Conservation (phyloP, 2,888 invertebrate genomes). For the Dolichomitus sp. region DNA sequence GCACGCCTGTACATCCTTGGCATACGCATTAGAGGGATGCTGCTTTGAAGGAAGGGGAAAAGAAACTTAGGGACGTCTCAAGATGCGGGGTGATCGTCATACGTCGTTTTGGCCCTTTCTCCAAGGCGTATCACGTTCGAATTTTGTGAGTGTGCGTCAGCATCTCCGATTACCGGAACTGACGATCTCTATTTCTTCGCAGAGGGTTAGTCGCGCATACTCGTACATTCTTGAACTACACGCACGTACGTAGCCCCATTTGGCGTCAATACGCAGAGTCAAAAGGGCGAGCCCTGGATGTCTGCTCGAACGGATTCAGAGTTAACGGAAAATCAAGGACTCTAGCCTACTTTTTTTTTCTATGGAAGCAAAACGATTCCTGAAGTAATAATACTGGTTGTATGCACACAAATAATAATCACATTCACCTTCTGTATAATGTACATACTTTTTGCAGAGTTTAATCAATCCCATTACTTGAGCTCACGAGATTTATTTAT, state of each 20-base stretch:
- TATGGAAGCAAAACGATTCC: neutral
- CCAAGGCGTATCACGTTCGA: slow-evolving; percentile 5
- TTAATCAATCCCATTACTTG: too few relatives aligned
- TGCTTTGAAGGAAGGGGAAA: slow-evolving; percentile 4
- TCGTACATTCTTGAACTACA: neutral
- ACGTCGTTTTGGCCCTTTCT: neutral
- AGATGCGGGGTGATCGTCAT: slow-evolving; percentile 38
- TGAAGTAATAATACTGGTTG: neutral
- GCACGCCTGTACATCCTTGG: slow-evolving; percentile 37
- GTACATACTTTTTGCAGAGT: neutral
- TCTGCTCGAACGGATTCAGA: slow-evolving; percentile 39
- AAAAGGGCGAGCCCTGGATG: slow-evolving; percentile 46
- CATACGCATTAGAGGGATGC: slow-evolving; percentile 18
- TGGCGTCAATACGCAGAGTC: slow-evolving; percentile 40
- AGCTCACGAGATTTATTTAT: too few relatives aligned
- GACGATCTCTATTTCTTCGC: slow-evolving; percentile 31
- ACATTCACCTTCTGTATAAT: neutral
- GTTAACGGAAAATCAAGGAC: slow-evolving; percentile 61
- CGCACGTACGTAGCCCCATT: slow-evolving; percentile 4
- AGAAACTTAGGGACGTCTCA: slow-evolving; percentile 44
- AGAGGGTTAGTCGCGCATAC: slow-evolving; percentile 15
- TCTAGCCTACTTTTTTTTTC: slow-evolving; percentile 1
- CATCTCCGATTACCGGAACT: slow-evolving; percentile 66
- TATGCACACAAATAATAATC: neutral
- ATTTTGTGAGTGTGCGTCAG: neutral